phyloP scores from a whole-genome alignment of 2,888 invertebrate genomes.

The Bombylius major region DNA sequence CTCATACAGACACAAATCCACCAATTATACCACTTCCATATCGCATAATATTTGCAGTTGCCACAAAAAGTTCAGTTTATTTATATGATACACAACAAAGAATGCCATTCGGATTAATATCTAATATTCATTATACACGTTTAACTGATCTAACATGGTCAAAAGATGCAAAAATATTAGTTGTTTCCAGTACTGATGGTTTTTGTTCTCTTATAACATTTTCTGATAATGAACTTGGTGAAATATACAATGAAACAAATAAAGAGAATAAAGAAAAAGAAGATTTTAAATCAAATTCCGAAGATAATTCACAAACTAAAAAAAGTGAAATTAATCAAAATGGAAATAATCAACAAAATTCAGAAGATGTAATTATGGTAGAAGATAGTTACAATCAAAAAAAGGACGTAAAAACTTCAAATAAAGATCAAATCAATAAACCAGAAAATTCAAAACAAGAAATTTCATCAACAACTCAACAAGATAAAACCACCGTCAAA shows the following conservation, averaged over 20 bases:
- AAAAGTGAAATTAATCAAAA: conserved; percentile 16
- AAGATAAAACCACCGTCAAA: too few species aligned
- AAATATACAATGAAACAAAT: conserved; percentile 29
- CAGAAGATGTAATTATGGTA: neutral
- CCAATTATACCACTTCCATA: conserved; percentile 52
- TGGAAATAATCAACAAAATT: conserved; percentile 11
- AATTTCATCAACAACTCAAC: too few species aligned
- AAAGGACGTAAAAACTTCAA: too few species aligned
- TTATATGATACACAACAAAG: conserved; percentile 80
- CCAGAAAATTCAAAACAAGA: too few species aligned
- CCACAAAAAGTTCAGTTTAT: conserved; percentile 72
- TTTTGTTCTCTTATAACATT: conserved; percentile 79
- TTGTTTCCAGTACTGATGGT: conserved; percentile 80
- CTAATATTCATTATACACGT: conserved; percentile 81
- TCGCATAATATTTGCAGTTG: conserved; percentile 82
- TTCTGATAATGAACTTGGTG: conserved; percentile 57
- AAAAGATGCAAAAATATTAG: conserved; percentile 57
- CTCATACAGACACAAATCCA: conserved; percentile 37
- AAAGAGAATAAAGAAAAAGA: too few species aligned
- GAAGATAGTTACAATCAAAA: too few species aligned
- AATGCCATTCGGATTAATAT: conserved; percentile 64
- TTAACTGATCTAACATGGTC: conserved; percentile 85
- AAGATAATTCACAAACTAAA: conserved; percentile 17
- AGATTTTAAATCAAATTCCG: conserved; percentile 13
- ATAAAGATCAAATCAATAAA: too few species aligned